Evolutionary conservation across 2,888 invertebrate genomes (phyloP), one percentile per base, ranked within the genome.

Genomic region (Sussaba pulchella): DNA sequence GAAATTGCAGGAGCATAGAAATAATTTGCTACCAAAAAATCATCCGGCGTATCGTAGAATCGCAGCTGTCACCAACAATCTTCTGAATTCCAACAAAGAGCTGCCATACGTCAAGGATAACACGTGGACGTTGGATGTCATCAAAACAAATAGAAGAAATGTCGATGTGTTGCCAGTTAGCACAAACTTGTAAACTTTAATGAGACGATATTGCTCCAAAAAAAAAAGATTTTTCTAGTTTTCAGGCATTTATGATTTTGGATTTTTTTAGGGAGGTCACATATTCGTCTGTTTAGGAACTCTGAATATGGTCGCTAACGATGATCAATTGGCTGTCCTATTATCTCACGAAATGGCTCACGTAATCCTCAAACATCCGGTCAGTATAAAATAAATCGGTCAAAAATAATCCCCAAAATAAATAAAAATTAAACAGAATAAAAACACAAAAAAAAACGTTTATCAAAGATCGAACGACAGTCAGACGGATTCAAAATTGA

Each of bases 291-390:
- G 93, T 83, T 90, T 92, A 61, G 94, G 94, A 17, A 90, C 94
- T 85, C 85, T 95, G 31, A 86, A 93, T 0, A 84, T 93, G 19
- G 91, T 92, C 59, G 89, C 89, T 73, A 93, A 92, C 83, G 93
- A 93, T 39, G 94, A 95, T 87, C 94, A 95, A 85, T 89, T 95
- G 36, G 94, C 93, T 43, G 89, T 93, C 31, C 91, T 95, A 52
- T 84, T 95, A 52, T 93, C 93, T 6, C 95, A 95, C 88, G 95
- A 95, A 90, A 94, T 95, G 91, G 92, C 95, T 26, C 95, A 95
- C 88, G 93, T 93, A 6, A 85, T 95, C 0, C 89, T 94, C 24
- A 91, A 90, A 50, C 94, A 95, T 89, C 90, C 92, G 43, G 94
- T 94, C 89, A 91, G 88, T 81, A 74, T 41, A 4, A 31, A 26